Evolutionary conservation across 2,797 vertebrate genomes (phyloP), one percentile per base, ranked within the genome.

Genomic region (Sebastes kiyomatsui): DNA sequence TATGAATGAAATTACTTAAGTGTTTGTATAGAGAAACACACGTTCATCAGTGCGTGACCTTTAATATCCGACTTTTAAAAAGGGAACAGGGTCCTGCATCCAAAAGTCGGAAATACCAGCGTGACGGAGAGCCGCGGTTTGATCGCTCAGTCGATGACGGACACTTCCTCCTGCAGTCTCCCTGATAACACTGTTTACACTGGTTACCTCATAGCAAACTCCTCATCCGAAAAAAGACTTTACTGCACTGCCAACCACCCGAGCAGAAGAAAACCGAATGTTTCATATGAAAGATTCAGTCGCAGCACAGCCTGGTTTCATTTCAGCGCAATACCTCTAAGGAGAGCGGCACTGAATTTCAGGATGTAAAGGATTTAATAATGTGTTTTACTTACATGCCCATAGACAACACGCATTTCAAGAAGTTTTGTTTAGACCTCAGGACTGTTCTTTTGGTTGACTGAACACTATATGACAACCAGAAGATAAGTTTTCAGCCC

Each of bases 161-260:
- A 93, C 81, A 88, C 75, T 88, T 95, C 93, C 93, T 94, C 80
- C 93, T 93, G 94, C 87, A 79, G 77, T 30, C 66, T 72, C 76
- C 55, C 89, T 87, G 94, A 95, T 94, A 95, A 94, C 82, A 85
- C 64, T 92, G 91, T 91, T 95, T 94, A 92, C 81, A 68, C 38
- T 33, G 42, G 80, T 87, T 81, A 88, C 79, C 77, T 86, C 85
- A 68, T 28, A 72, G 80, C 35, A 83, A 85, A 77, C 52, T 22
- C 59, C 14, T 69, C 83, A 80, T 77, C 73, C 81, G 55, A 65
- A 70, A 46, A 75, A 75, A 85, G 60, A 77, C 85, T 78, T 74
- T 33, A 55, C 68, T 42, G 56, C 80, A 71, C 35, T 3, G 61
- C 20, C 27, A 76, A 67, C 66, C 62, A 32, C n/a, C 32, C 6